A percentile compares a stretch with the other conserved stretches of the same genome.
Conservation (phyloP, 2,113 vertebrate genomes). For the Eira barbara region DNA sequence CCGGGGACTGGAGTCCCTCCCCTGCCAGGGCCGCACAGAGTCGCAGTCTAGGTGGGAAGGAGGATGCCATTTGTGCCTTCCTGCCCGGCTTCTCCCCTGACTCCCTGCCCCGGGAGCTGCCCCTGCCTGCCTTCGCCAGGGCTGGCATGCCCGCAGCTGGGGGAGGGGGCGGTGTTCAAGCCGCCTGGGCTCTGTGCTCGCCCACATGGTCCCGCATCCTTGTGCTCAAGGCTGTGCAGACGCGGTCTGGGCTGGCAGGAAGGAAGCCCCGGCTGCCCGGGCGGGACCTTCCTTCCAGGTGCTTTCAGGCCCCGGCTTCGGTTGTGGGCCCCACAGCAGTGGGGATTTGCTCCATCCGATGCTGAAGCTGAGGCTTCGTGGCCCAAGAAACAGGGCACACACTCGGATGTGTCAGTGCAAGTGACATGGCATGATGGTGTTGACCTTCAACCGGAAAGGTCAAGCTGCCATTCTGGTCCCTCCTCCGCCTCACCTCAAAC, state of each 20-base stretch:
- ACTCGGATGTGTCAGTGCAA: not conserved
- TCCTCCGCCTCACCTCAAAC: not conserved
- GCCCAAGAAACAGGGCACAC: accelerated
- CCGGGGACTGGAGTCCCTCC: not conserved
- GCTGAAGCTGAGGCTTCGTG: not conserved
- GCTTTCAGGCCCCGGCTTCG: not conserved
- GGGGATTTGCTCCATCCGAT: accelerated
- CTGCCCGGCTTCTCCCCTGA: not conserved
- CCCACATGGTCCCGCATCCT: accelerated
- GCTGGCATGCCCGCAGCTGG: not conserved
- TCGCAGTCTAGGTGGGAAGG: not conserved
- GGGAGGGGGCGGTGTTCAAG: accelerated
- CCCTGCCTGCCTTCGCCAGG: not conserved
- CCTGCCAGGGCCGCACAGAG: not conserved
- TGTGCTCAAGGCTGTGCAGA: not conserved
- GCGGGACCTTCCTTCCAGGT: not conserved
- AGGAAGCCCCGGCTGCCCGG: not conserved
- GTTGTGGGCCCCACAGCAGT: accelerated
- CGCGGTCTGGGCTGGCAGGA: not conserved
- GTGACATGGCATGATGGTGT: not conserved
- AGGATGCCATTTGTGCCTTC: not conserved
- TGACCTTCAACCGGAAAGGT: not conserved
- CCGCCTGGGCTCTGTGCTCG: not conserved
- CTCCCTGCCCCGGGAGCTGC: too few species aligned
- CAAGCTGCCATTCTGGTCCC: not conserved